Evolutionary conservation across 1,140 invertebrate species (phyloP), one percentile per base, ranked within the genome.

Genomic region (Dufourea novaeangliae): DNA sequence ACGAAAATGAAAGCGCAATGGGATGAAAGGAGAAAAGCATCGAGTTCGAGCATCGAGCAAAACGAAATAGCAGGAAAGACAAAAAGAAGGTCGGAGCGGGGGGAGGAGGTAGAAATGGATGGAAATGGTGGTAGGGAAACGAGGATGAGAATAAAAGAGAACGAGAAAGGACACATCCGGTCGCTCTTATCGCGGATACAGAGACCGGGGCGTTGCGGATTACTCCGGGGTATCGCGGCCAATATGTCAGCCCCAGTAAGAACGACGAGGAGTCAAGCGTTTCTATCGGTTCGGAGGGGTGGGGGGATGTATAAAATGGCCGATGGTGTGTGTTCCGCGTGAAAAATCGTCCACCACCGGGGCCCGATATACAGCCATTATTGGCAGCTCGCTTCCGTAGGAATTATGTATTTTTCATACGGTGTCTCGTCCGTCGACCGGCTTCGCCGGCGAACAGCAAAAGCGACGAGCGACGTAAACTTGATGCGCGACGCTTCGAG

Each of bases 231-330:
- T 85, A 85, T 85, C 83, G 73, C 79, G 79, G 71, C 79, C 82
- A 84, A 85, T 85, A 85, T 84, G 82, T 85, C 82, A 79, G 66
- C 57, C n/a, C n/a, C 57, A 25, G 66, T 54, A 64, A 63, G 75
- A 76, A 82, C 82, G 79, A 82, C 83, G 75, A 76, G 75, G 82
- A 85, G 79, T 85, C 83, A 64, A 84, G 82, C 73, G 80, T 84
- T 85, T n/a, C 75, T 82, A 84, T 85, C 66, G 83, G n/a, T n/a
- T n/a, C 71, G 74, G 61, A 82, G n/a, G n/a, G n/a, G n/a, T n/a
- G n/a, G n/a, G n/a, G n/a, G n/a, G n/a, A n/a, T n/a, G n/a, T n/a
- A 85, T 82, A 85, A 85, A 85, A 85, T 84, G 71, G 67, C 44
- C 79, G 69, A 37, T 20, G 67, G 66, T 56, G 37, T 2, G 64